Evolutionary conservation across 2,797 vertebrate species (phyloP), one percentile per base, ranked within the genome.

Genomic region (Urophycis tenuis): DNA sequence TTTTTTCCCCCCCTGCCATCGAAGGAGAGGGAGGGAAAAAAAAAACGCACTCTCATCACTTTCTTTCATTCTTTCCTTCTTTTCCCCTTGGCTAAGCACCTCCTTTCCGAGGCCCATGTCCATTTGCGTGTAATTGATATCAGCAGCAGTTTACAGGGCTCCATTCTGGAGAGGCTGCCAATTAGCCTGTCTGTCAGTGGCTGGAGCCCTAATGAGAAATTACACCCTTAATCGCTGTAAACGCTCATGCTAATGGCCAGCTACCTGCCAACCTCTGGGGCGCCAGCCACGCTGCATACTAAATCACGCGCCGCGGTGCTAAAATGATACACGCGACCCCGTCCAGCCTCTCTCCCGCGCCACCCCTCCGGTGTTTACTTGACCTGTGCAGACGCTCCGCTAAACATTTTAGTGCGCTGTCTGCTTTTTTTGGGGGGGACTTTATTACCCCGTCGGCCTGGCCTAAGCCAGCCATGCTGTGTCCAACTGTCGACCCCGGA

Each of bases 241-340:
- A 86, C 76, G 82, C 74, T 85, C 74, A 86, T 81, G 74, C 77
- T 83, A 80, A 88, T 86, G 79, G 80, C 80, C 76, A 88, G 77
- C 78, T 88, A 86, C 83, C 89, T 87, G 89, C 85, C 86, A 89
- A 82, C 81, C 81, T 39, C 67, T 41, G 75, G n/a, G 19, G 49
- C 82, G 75, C 73, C 29, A 73, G 76, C 79, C 77, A 36, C 73
- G 31, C 69, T 85, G 87, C 90, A 90, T 88, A 85, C 80, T 45
- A 87, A 84, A 87, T 81, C 36, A 49, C 29, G 17, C 71, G 33
- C 74, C 11, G n/a, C n/a, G 33, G 73, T 72, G 74, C 53, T 60
- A 60, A 60, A n/a, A 60, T 60, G 22, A n/a, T 60, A 60, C 53
- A 25, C n/a, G 22, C 22, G 3, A 25, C 53, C 19, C 45, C 45